Base-by-base conservation (phyloP, 1,140 invertebrate genomes). In the Reticulitermes speratus region DNA sequence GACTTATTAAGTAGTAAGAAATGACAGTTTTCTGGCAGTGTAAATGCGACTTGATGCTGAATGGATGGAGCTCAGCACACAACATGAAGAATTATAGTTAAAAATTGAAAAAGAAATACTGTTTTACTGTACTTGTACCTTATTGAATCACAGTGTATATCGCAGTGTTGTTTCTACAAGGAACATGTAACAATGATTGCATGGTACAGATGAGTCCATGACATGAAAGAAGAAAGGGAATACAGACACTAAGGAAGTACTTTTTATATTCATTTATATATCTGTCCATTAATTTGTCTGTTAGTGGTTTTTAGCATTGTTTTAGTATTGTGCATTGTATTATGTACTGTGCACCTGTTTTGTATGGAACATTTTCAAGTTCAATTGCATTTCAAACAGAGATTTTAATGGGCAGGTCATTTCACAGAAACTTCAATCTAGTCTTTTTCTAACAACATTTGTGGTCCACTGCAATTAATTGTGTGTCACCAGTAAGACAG, bases 61-160 rank as follows among this genome's bases (percentile, higher is more conserved):
- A 75, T 85, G 32, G 45, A 75, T 55, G 85, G 55, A 81, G 59
- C 85, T 85, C 65, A 85, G 85, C 75, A 69, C 65, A 85, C 65
- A 45, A 32, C 48, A 32, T 84, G 8, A 45, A 52, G 48, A 84
- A 44, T 84, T 84, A 84, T 44, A 44, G n/a, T 44, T 25, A 84
- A 84, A 44, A 44, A 84, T 12, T 19, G 16, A 44, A 84, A 44
- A 84, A 44, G 32, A 12, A 44, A 84, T 44, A n/a, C 85, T 85
- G 65, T 85, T 85, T n/a, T 7, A 85, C 44, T 85, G 85, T 85
- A 82, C 75, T n/a, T 85, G 75, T 75, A 85, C 55, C 85, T 19
- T 81, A 38, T 85, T 85, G 85, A 85, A 25, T 45, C 85, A 32
- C 44, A 44, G 38, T 81, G 45, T 82, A n/a, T 85, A 55, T 25